A percentile compares a stretch with the other conserved stretches of the same genome.
Evolutionary conservation across 2,797 vertebrate species (phyloP).

Genomic region (Sebastolobus altivelis): DNA sequence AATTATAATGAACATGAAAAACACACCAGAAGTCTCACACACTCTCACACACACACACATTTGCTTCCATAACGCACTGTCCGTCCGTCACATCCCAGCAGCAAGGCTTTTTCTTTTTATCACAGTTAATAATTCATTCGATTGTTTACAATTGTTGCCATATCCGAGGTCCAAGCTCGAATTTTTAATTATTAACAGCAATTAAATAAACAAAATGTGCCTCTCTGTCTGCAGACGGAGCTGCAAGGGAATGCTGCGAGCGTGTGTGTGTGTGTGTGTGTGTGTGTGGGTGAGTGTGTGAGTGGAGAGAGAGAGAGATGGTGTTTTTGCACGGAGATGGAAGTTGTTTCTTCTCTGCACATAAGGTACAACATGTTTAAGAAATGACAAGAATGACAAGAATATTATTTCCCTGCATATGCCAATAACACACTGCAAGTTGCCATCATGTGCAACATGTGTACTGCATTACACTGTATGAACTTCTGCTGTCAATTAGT

Average conservation of each 20-base stretch:
- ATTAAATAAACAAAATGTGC: conserved; percentile 77
- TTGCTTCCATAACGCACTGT: conserved; percentile 55
- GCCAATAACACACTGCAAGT: conserved; percentile 32
- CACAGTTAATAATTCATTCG: conserved; percentile 77
- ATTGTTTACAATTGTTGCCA: conserved; percentile 77
- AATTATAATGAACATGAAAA: conserved; percentile 20
- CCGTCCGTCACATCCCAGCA: conserved; percentile 51
- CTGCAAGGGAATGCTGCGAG: conserved; percentile 50
- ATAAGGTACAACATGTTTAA: conserved; percentile 8
- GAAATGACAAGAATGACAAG: conserved; percentile 8
- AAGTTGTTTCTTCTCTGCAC: conserved; percentile 38
- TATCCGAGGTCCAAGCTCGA: conserved; percentile 66
- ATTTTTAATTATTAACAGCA: conserved; percentile 79
- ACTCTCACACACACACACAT: conserved; percentile 40
- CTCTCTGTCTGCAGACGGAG: conserved; percentile 49
- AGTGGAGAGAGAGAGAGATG: conserved; percentile 14
- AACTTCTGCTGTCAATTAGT: conserved; percentile 69
- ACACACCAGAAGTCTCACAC: conserved; percentile 27
- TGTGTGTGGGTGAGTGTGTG: conserved; percentile 11
- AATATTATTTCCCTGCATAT: not conserved
- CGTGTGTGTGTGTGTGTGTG: conserved; percentile 32
- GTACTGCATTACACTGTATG: conserved; percentile 35
- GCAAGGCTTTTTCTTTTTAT: conserved; percentile 31
- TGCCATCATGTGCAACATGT: conserved; percentile 64
- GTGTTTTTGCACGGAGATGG: conserved; percentile 10